Base-by-base conservation (phyloP, 92 coral and sea anemone species). In the Heliopora coerulea region DNA sequence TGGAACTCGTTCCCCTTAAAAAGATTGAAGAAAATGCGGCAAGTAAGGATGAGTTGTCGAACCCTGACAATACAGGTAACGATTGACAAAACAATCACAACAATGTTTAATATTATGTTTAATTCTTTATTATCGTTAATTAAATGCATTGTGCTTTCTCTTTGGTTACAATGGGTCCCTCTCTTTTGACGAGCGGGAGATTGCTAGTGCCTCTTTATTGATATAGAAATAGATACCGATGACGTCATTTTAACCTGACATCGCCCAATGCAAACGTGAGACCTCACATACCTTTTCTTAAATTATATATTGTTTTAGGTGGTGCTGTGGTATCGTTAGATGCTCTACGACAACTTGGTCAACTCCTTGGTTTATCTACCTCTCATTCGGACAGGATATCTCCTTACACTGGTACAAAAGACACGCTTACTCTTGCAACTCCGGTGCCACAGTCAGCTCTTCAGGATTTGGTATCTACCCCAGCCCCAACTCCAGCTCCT, bases 251-350 rank as follows among this genome's bases (percentile, higher is more conserved):
- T n/a, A n/a, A n/a, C n/a, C n/a, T n/a, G n/a, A n/a, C n/a, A n/a
- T n/a, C n/a, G n/a, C n/a, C n/a, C n/a, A n/a, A n/a, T n/a, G n/a
- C n/a, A n/a, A n/a, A n/a, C n/a, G n/a, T n/a, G n/a, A n/a, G n/a
- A n/a, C n/a, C n/a, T 17, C 58, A 50, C 5, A 37, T 4, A 4
- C 26, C 58, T 50, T 3, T 5, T 17, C 26, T 50, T 17, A 50
- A 17, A 23, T 5, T 17, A 7, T 50, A 23, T 46, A 9, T 42
- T n/a, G 18, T 70, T 70, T 35, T 15, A 70, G 77, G 63, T 54
- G 62, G 77, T 31, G 77, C 77, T 5, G 77, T 70, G 27, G 77
- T 70, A 18, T 70, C 77, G 10, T 41, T 70, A 7, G 77, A 70
- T 54, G 63, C 77, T 10, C 29, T 70, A 10, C 46, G 77, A 34